phyloP scores from a whole-genome alignment of 37 sponge, comb jelly and placozoan species.

The Spongilla lacustris region DNA sequence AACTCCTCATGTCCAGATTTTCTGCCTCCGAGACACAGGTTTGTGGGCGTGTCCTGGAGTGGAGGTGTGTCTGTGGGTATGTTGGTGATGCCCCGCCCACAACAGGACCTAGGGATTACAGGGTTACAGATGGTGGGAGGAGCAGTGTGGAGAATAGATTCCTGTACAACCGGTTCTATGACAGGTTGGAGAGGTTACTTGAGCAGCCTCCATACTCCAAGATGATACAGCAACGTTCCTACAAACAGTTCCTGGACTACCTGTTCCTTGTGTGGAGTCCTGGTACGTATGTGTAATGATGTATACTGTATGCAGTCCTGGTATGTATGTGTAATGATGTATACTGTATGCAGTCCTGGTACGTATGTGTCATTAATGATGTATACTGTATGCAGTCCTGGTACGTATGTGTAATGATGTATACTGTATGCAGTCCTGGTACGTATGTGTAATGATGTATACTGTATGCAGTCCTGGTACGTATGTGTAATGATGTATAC shows the following conservation, averaged over 20 bases:
- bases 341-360: too few species aligned
- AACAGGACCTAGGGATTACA: conserved; percentile 42
- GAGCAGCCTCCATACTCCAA: conserved; percentile 16
- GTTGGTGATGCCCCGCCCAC: background rate
- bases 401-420: too few species aligned
- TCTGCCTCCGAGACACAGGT: conserved; percentile 39
- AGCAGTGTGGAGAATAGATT: conserved; percentile 65
- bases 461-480: too few species aligned
- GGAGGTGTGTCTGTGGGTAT: background rate
- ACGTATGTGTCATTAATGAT: too few species aligned
- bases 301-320: too few species aligned
- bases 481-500: too few species aligned
- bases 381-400: too few species aligned
- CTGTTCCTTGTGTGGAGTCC: conserved; percentile 56
- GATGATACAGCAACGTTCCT: background rate
- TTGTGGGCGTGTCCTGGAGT: background rate
- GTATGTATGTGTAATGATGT: too few species aligned
- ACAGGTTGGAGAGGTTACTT: conserved; percentile 4
- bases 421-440: too few species aligned
- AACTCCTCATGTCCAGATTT: conserved; percentile 67
- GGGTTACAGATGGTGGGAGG: conserved; percentile 58
- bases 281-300: background rate
- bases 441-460: too few species aligned
- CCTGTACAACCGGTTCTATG: conserved; percentile 29
- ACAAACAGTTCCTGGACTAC: conserved; percentile 39